Evolutionary conservation across 2,797 vertebrate species (phyloP).

Genomic region (Pachyuromys duprasi): DNA sequence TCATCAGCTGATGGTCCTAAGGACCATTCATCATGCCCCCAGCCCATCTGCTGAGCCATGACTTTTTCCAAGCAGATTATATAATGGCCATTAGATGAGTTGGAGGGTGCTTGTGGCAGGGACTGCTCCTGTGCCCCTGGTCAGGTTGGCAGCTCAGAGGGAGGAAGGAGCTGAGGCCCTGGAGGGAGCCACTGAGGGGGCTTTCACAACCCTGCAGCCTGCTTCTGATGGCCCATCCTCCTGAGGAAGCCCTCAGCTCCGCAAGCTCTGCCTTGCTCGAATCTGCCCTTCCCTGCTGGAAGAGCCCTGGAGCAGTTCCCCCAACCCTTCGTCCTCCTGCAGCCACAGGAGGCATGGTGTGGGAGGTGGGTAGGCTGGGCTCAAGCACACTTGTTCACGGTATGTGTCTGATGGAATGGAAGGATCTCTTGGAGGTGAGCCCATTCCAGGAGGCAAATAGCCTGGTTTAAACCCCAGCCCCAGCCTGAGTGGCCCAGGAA

Average conservation of each 20-base stretch:
- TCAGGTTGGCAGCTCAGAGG: neutral
- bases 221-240: neutral
- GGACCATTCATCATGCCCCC: constrained; percentile 84
- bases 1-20: constrained; percentile 66
- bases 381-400: neutral
- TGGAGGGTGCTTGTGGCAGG: neutral
- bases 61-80: constrained; percentile 80
- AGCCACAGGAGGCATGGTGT: neutral
- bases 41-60: constrained; percentile 79
- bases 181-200: constrained; percentile 74
- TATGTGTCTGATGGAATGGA: neutral
- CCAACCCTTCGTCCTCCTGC: neutral
- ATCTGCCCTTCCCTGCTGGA: neutral
- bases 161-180: neutral
- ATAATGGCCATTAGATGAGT: constrained; percentile 51
- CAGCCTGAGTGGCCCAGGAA: neutral
- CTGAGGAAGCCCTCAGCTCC: neutral
- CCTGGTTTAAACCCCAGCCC: neutral
- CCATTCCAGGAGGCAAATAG: neutral
- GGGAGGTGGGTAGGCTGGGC: neutral
- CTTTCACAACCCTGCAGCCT: neutral
- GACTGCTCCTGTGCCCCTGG: neutral
- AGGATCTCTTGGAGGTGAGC: neutral
- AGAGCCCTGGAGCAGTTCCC: too few relatives aligned
- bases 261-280: neutral